Conservation (phyloP, 1,140 invertebrate genomes). For the Nautilus pompilius region DNA sequence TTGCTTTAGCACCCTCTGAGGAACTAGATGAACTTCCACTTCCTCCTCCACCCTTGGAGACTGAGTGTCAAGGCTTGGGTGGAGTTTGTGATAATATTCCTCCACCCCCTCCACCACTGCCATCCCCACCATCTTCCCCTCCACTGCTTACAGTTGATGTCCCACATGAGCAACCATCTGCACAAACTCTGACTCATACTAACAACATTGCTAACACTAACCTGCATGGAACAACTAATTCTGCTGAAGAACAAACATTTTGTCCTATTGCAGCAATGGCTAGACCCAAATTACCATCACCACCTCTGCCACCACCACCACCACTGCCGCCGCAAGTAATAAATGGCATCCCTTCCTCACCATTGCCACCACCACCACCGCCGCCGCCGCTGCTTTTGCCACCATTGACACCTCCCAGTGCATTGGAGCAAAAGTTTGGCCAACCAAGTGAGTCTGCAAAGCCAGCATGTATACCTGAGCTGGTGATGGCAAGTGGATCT, state of each 20-base stretch:
- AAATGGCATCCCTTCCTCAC: constrained; percentile 5
- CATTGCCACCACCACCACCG: constrained; percentile 17
- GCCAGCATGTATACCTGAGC: background rate
- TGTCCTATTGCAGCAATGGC: constrained; percentile 3
- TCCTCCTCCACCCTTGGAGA: background rate
- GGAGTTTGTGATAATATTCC: no score
- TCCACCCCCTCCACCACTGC: background rate
- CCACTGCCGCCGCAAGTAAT: constrained; percentile 16
- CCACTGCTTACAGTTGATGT: no score
- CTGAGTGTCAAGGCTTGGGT: no score
- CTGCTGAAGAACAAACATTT: constrained; percentile 4
- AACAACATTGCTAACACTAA: no score
- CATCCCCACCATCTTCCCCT: no score
- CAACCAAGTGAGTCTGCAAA: no score
- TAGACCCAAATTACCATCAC: no score
- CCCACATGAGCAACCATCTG: no score
- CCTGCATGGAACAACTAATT: no score
- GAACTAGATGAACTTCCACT: constrained; percentile 32
- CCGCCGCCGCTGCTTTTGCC: constrained; percentile 5
- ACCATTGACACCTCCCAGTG: background rate
- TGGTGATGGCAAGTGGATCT: background rate
- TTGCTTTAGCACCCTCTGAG: constrained; percentile 3
- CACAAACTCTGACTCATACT: no score
- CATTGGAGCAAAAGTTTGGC: constrained; percentile 2
- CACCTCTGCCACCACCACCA: constrained; percentile 1